Evolutionary conservation across 1,140 invertebrate species (phyloP).

Genomic region (Wiebesia pumilae): DNA sequence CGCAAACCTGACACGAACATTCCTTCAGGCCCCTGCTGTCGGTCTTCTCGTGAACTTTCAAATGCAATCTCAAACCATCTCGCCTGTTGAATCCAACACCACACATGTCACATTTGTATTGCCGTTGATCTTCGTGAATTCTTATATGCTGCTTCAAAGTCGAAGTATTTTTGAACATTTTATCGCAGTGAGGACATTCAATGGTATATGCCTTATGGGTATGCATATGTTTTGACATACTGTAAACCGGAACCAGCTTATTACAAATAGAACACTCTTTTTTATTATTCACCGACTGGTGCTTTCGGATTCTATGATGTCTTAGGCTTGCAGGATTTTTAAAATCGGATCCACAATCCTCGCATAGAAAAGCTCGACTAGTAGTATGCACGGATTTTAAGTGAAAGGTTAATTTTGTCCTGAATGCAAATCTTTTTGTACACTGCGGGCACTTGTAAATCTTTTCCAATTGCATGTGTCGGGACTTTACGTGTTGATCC

Average conservation of each 20-base stretch:
- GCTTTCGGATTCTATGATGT: slow-evolving; percentile 72
- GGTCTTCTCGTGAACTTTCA: slow-evolving; percentile 70
- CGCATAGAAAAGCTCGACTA: slow-evolving; percentile 69
- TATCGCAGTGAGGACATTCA: slow-evolving; percentile 72
- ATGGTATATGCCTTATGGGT: slow-evolving; percentile 74
- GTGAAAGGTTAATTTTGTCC: slow-evolving; percentile 72
- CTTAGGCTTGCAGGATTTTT: slow-evolving; percentile 73
- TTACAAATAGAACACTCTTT: slow-evolving; percentile 70
- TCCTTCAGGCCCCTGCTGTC: slow-evolving; percentile 71
- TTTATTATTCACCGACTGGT: slow-evolving; percentile 69
- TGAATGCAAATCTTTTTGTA: slow-evolving; percentile 73
- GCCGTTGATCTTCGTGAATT: slow-evolving; percentile 73
- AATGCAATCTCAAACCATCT: slow-evolving; percentile 74
- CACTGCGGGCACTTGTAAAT: slow-evolving; percentile 72
- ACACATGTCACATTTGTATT: slow-evolving; percentile 71
- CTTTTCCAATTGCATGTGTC: slow-evolving; percentile 72
- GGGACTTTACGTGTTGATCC: slow-evolving; percentile 71
- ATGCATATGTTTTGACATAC: slow-evolving; percentile 73
- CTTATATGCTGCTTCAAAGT: slow-evolving; percentile 73
- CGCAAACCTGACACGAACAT: slow-evolving; percentile 72
- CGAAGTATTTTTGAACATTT: slow-evolving; percentile 74
- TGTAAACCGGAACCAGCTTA: slow-evolving; percentile 72
- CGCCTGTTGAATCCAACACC: slow-evolving; percentile 73
- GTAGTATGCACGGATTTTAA: slow-evolving; percentile 72
- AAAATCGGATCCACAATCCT: slow-evolving; percentile 73